Percentiles rank a stretch among this genome's conserved stretches.
phyloP scores from a whole-genome alignment of 2,797 vertebrate species.

The Argentina silus region DNA sequence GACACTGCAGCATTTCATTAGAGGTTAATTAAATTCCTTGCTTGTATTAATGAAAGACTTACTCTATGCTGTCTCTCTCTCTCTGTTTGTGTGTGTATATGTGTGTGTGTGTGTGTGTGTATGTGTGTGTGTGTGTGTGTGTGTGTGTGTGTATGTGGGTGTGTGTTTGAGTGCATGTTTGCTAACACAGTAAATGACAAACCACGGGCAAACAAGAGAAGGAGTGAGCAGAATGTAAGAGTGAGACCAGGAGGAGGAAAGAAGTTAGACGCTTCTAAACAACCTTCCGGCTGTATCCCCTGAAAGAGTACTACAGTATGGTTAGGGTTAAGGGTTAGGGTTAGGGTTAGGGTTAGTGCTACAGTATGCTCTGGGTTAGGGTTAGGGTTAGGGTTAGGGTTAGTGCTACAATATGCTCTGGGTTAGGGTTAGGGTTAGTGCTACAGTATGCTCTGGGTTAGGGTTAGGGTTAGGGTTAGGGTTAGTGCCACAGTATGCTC shows the following conservation, averaged over 20 bases:
- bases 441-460: no score
- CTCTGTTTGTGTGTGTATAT: neutral
- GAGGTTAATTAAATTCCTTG: slow-evolving; percentile 72
- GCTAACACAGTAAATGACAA: slow-evolving; percentile 40
- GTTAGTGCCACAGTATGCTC: no score
- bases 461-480: no score
- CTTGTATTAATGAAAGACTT: slow-evolving; percentile 33
- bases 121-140: slow-evolving; percentile 28
- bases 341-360: no score
- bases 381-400: no score
- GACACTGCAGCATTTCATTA: slow-evolving; percentile 66
- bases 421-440: no score
- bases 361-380: no score
- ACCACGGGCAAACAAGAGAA: slow-evolving; percentile 20
- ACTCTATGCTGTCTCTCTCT: neutral
- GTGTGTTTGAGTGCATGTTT: neutral
- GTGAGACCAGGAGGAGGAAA: neutral
- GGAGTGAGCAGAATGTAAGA: neutral
- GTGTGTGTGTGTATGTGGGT: neutral
- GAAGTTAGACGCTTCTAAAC: no score
- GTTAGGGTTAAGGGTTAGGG: no score
- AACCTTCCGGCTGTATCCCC: no score
- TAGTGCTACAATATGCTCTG: no score
- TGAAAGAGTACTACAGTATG: no score
- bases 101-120: slow-evolving; percentile 16